Evolutionary conservation across 2,113 vertebrate genomes (phyloP).

Genomic region (Phylloscopus whistleri): DNA sequence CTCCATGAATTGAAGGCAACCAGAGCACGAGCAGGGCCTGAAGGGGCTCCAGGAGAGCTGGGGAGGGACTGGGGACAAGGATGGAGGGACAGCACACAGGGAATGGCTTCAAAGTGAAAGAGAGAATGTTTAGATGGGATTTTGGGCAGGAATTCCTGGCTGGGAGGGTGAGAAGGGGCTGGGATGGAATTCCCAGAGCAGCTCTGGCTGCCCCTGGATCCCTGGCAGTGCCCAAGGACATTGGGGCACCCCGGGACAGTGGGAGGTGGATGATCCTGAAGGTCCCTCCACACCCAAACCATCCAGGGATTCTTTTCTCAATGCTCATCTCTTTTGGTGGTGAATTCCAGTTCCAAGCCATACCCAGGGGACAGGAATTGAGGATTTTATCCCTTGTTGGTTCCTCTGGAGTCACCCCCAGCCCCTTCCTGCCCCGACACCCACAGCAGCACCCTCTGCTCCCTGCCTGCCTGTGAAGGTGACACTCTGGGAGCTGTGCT

Average conservation of each 20-base stretch:
- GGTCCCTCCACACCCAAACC: not conserved
- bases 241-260: not conserved
- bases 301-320: not conserved
- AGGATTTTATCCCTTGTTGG: not conserved
- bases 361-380: not conserved
- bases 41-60: not conserved
- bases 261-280: fast-evolving
- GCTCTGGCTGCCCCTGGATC: not conserved
- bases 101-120: not conserved
- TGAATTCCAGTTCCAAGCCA: not conserved
- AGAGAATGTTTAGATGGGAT: not conserved
- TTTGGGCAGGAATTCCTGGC: not conserved
- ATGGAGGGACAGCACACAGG: not conserved
- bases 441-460: not conserved
- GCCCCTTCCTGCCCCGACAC: not conserved
- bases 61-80: not conserved
- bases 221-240: not conserved
- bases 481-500: not conserved
- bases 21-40: fast-evolving
- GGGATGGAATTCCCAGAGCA: not conserved
- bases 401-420: fast-evolving
- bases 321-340: fast-evolving
- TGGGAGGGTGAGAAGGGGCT: not conserved
- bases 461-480: not conserved
- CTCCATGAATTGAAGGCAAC: fast-evolving